Base-by-base conservation (phyloP, 2,888 invertebrate species). In the Chaitophorus viminalis region DNA sequence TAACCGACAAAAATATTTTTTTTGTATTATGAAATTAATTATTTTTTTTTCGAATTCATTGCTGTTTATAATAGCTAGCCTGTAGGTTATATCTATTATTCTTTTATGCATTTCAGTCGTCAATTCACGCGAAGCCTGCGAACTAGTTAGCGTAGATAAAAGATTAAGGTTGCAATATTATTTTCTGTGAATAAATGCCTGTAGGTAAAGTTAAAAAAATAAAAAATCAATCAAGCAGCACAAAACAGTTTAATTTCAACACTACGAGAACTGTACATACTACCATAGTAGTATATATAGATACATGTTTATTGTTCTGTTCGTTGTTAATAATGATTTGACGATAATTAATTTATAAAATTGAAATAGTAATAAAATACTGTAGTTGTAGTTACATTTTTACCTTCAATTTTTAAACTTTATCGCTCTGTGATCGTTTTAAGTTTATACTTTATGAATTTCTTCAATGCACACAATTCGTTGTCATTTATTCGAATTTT, bases 141-240 rank as follows among this genome's bases (percentile, higher is more conserved):
- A 79, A 79, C 39, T 79, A 79, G 70, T 70, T 79, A 29, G 79
- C 18, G n/a, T 8, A 29, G 6, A 25, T 65, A 65, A 65, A 79
- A 70, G 70, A 70, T 29, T 65, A 79, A 39, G 4, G 29, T 68
- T 65, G 39, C 29, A n/a, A 14, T 60, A 79, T 65, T 65, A 79
- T 65, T 11, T 79, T 65, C 79, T 29, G 65, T 36, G 18, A 18
- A 29, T 65, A 79, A 79, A 29, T 39, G 29, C 79, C 39, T 65
- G 36, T 39, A 39, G 36, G 39, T 39, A 79, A 39, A 79, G 60
- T 79, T 36, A n/a, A 79, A 65, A 79, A 54, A 54, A 54, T 9
- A 33, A 54, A 33, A 79, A 60, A 79, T 1, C 65, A 65, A 79
- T 65, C 36, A 65, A 36, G 39, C n/a, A 4, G 18, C 39, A 14